Percentiles rank a stretch among this genome's conserved stretches.
These are phyloP conservation scores for Pachyrhynchus sulphureomaculatus DNA, from an alignment of 1,140 invertebrate genomes.

Conservation along the genomic window DNA sequence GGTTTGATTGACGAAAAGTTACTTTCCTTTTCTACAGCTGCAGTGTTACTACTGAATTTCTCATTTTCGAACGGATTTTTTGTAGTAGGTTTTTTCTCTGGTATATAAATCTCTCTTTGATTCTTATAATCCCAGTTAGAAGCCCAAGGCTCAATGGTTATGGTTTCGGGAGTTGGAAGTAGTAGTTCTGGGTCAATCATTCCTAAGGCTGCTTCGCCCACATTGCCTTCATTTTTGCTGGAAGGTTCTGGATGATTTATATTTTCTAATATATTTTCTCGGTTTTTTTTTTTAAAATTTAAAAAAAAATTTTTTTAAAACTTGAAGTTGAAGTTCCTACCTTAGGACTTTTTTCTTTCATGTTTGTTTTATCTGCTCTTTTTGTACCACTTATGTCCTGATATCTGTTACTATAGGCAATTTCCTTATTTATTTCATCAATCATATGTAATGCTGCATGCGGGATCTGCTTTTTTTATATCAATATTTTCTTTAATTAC, in stretches of 20 bases:
- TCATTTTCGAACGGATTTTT: neutral
- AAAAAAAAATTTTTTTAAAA: neutral
- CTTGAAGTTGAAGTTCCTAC: neutral
- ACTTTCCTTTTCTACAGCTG: too few species aligned
- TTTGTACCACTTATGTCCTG: neutral
- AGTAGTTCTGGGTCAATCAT: slow-evolving; percentile 7
- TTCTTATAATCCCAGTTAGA: neutral
- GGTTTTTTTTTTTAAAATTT: neutral
- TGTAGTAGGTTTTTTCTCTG: neutral
- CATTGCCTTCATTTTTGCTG: neutral
- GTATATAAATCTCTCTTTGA: neutral
- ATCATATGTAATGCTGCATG: too few species aligned
- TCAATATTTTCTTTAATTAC: neutral
- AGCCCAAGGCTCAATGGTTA: slow-evolving; percentile 4
- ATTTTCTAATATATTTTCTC: neutral
- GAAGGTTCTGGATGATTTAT: neutral
- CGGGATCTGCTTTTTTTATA: neutral
- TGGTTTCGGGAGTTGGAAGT: neutral
- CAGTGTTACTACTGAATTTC: too few species aligned
- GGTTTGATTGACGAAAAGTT: too few species aligned
- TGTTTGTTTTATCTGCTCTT: neutral
- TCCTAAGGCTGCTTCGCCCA: neutral
- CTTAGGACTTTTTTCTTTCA: neutral
- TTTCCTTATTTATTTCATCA: too few species aligned
- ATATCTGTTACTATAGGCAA: neutral